These are phyloP conservation scores for Albula goreensis DNA, from an alignment of 2,113 vertebrate species.

Conservation along the genomic window DNA sequence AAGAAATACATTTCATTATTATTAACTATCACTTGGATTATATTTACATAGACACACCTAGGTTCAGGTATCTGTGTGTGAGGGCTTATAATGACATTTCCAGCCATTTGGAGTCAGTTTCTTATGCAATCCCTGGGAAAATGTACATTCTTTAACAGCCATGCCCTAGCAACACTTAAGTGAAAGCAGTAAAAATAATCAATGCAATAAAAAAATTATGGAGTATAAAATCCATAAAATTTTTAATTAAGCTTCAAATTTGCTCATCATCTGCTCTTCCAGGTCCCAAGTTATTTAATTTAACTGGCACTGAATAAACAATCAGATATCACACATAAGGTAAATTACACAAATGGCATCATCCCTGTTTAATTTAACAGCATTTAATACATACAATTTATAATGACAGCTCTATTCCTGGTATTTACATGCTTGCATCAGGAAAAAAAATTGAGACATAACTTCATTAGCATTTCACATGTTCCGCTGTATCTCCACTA, in stretches of 20 bases:
- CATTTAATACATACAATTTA: neutral
- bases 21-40: too few relatives aligned
- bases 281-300: neutral
- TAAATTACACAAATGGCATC: neutral
- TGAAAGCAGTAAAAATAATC: neutral
- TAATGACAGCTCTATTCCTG: neutral
- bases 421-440: neutral
- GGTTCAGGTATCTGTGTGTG: neutral
- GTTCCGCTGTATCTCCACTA: slow-evolving; percentile 61
- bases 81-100: neutral
- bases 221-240: slow-evolving; percentile 3
- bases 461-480: slow-evolving; percentile 14
- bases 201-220: neutral
- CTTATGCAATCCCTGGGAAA: neutral
- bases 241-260: slow-evolving; percentile 5
- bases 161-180: neutral
- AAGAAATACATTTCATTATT: too few relatives aligned
- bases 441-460: neutral
- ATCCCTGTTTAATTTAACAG: neutral
- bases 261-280: neutral
- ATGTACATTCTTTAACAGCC: neutral
- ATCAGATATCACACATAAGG: neutral
- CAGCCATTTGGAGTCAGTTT: neutral
- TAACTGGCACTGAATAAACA: neutral
- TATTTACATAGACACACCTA: neutral